Percentiles rank a stretch among this genome's conserved stretches.
These are phyloP conservation scores for Atrina japonica DNA, from an alignment of 2,888 invertebrate genomes.

Conservation along the genomic window DNA sequence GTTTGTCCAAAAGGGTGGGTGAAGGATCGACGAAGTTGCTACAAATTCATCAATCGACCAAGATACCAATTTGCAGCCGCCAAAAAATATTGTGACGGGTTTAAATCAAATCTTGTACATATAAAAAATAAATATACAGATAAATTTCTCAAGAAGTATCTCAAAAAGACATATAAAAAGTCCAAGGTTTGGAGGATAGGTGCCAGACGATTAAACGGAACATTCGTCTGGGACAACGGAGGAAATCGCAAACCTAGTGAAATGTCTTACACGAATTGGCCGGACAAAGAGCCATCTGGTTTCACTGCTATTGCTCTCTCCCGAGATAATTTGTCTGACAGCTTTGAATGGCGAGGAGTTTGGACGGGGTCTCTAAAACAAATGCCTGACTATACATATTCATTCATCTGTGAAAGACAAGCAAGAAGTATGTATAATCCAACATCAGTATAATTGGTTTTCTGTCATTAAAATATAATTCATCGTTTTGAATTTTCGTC, in stretches of 20 bases:
- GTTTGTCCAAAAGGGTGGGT: constrained; percentile 82
- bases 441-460: background rate
- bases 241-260: constrained; percentile 33
- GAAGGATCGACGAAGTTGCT: constrained; percentile 82
- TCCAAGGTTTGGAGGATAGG: constrained; percentile 66
- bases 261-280: constrained; percentile 68
- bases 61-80: constrained; percentile 70
- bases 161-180: constrained; percentile 50
- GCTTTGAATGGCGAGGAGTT: constrained; percentile 72
- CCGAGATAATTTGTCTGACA: constrained; percentile 79
- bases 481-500: background rate
- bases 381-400: constrained; percentile 65
- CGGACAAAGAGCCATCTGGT: constrained; percentile 54
- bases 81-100: constrained; percentile 77
- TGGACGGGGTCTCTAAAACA: constrained; percentile 65
- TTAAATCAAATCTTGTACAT: constrained; percentile 81
- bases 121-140: constrained; percentile 82
- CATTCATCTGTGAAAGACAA: constrained; percentile 83
- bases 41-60: constrained; percentile 80
- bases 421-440: constrained; percentile 80
- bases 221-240: constrained; percentile 56
- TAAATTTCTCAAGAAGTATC: constrained; percentile 83
- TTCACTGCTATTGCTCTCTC: constrained; percentile 66
- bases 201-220: constrained; percentile 56
- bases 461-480: background rate